These are phyloP conservation scores for Mythimna pallens DNA, from an alignment of 2,888 invertebrate genomes.

Conservation along the genomic window DNA sequence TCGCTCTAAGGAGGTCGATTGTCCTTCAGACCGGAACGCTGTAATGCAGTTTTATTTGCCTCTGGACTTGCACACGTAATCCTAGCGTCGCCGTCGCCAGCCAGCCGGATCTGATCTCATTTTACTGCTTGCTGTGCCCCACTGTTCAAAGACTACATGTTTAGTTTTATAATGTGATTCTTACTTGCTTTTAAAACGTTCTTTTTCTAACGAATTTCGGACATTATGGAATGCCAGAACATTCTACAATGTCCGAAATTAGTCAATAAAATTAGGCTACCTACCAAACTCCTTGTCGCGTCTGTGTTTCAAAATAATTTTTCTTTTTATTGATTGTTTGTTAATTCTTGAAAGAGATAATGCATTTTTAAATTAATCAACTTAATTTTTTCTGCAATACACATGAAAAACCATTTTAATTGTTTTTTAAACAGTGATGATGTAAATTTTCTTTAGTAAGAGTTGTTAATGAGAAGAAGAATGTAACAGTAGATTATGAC, in stretches of 20 bases:
- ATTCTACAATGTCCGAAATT: too few relatives aligned
- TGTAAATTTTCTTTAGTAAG: too few relatives aligned
- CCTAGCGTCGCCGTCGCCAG: conserved; percentile 38
- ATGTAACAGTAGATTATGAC: too few relatives aligned
- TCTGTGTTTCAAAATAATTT: too few relatives aligned
- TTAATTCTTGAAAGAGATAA: too few relatives aligned
- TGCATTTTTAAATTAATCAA: too few relatives aligned
- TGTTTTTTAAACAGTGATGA: too few relatives aligned
- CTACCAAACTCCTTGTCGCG: too few relatives aligned
- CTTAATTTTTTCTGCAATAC: too few relatives aligned
- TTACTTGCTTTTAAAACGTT: not conserved
- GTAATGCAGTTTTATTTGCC: conserved; percentile 55
- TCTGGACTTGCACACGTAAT: conserved; percentile 46
- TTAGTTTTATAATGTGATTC: conserved; percentile 16
- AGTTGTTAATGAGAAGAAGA: too few relatives aligned
- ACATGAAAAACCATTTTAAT: too few relatives aligned
- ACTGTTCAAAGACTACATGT: conserved; percentile 21
- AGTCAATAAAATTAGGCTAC: not conserved
- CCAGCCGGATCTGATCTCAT: conserved; percentile 45
- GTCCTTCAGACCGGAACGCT: conserved; percentile 46
- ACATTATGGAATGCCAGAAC: not conserved
- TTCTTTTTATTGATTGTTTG: too few relatives aligned
- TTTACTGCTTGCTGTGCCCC: conserved; percentile 20
- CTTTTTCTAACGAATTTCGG: conserved; percentile 1
- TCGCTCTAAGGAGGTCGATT: conserved; percentile 36